A percentile compares a stretch with the other conserved stretches of the same genome.
Evolutionary conservation across 1,140 invertebrate genomes (phyloP).

Genomic region (Centruroides sculpturatus): DNA sequence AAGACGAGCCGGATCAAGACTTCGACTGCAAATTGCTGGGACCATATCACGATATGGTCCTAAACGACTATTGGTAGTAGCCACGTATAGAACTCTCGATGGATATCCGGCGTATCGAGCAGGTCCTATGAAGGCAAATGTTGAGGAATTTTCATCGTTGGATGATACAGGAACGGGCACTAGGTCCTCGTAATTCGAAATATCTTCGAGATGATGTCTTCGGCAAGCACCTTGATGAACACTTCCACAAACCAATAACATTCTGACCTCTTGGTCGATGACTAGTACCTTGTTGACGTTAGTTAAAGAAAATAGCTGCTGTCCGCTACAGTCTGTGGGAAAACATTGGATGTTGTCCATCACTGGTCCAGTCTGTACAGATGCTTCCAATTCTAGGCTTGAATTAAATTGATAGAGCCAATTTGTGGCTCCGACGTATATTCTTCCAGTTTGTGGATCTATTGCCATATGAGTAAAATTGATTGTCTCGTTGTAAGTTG

Average conservation of each 20-base stretch:
- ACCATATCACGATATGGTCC: constrained; percentile 87
- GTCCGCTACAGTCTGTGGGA: constrained; percentile 54
- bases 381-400: constrained; percentile 51
- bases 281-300: constrained; percentile 87
- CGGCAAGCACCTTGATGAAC: constrained; percentile 72
- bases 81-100: constrained; percentile 73
- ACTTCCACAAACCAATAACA: constrained; percentile 75
- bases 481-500: constrained; percentile 24
- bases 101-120: constrained; percentile 56
- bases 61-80: constrained; percentile 81
- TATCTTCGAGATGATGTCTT: constrained; percentile 67
- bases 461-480: constrained; percentile 42
- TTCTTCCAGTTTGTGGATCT: constrained; percentile 40
- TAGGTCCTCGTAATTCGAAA: constrained; percentile 56
- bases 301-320: constrained; percentile 47
- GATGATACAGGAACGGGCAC: constrained; percentile 67
- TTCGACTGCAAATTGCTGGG: constrained; percentile 73
- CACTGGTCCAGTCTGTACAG: constrained; percentile 53
- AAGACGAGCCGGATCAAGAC: constrained; percentile 46
- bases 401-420: constrained; percentile 62
- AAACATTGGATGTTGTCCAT: constrained; percentile 75
- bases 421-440: constrained; percentile 71
- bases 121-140: constrained; percentile 87
- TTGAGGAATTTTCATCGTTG: constrained; percentile 79
- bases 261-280: constrained; percentile 61